Percentiles rank a stretch among this genome's conserved stretches.
These are phyloP conservation scores for Empis livida DNA, from an alignment of 2,888 invertebrate genomes.

Conservation along the genomic window DNA sequence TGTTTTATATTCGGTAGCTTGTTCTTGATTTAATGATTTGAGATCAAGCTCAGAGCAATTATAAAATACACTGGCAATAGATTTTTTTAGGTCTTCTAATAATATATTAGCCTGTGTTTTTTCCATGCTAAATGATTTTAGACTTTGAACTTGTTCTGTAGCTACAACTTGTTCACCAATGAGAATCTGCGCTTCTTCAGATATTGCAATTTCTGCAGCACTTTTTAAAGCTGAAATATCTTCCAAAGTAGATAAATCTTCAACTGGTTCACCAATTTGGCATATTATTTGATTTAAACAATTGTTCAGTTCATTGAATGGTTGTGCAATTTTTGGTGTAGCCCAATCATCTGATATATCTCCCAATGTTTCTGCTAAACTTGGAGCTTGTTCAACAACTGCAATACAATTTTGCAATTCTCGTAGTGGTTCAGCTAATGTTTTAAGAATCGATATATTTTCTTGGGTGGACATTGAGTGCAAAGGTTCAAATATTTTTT, in stretches of 20 bases:
- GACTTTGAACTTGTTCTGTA: constrained; percentile 8
- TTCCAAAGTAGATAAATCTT: constrained; percentile 34
- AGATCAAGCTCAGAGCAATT: constrained; percentile 23
- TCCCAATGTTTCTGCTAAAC: constrained; percentile 12
- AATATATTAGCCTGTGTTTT: constrained; percentile 14
- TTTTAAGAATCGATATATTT: constrained; percentile 11
- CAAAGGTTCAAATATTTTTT: constrained; percentile 32
- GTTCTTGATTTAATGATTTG: constrained; percentile 15
- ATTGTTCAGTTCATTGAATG: constrained; percentile 30
- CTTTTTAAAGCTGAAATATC: constrained; percentile 48
- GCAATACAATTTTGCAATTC: constrained; percentile 20
- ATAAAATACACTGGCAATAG: constrained; percentile 23
- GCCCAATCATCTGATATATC: constrained; percentile 10
- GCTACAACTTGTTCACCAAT: constrained; percentile 6
- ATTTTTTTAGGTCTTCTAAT: constrained; percentile 24
- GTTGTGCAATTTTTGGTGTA: constrained; percentile 22
- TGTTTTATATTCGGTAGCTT: constrained; percentile 19
- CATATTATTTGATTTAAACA: constrained; percentile 21
- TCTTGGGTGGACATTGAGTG: constrained; percentile 15
- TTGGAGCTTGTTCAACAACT: constrained; percentile 10
- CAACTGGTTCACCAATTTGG: constrained; percentile 12
- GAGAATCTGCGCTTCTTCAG: constrained; percentile 12
- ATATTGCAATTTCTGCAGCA: constrained; percentile 34
- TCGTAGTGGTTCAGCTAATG: constrained; percentile 14
- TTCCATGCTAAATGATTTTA: background rate